Conservation (phyloP, 23 tunicate species). For the Phallusia fumigata region DNA sequence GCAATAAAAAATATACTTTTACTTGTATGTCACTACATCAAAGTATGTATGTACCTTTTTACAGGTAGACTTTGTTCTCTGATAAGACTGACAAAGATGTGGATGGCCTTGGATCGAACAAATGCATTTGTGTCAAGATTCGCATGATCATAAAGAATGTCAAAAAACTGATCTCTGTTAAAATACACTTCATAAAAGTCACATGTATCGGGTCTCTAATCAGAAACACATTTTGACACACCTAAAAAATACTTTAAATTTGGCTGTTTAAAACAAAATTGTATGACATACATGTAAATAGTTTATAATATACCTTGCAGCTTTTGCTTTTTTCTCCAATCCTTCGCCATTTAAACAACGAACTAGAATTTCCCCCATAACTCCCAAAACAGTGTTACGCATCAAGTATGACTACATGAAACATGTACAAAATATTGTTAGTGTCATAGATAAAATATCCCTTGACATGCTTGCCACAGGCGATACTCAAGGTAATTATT, state of each 20-base stretch:
- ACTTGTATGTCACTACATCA: too few relatives aligned
- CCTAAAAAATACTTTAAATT: neutral
- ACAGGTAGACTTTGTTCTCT: slow-evolving; percentile 68
- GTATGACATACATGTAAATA: neutral
- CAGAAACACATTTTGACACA: too few relatives aligned
- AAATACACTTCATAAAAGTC: too few relatives aligned
- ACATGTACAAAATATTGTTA: neutral
- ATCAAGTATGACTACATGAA: slow-evolving; percentile 56
- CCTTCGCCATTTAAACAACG: slow-evolving; percentile 70
- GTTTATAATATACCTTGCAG: slow-evolving; percentile 73
- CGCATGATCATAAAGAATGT: slow-evolving; percentile 78
- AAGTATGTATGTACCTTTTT: slow-evolving; percentile 47
- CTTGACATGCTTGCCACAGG: too few relatives aligned
- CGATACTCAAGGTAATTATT: too few relatives aligned
- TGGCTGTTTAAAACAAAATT: neutral
- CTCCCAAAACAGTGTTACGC: slow-evolving; percentile 66
- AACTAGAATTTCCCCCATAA: slow-evolving; percentile 68
- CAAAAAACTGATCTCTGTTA: slow-evolving; percentile 84
- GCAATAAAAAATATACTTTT: too few relatives aligned
- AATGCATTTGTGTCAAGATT: slow-evolving; percentile 84
- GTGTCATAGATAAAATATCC: too few relatives aligned
- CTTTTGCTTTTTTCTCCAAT: slow-evolving; percentile 64
- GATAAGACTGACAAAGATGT: slow-evolving; percentile 46
- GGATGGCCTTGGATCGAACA: slow-evolving; percentile 61
- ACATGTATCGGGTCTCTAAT: too few relatives aligned